Percentiles rank a stretch among this genome's conserved stretches.
phyloP scores from a whole-genome alignment of 1,140 invertebrate genomes.

The Ladona fulva region DNA sequence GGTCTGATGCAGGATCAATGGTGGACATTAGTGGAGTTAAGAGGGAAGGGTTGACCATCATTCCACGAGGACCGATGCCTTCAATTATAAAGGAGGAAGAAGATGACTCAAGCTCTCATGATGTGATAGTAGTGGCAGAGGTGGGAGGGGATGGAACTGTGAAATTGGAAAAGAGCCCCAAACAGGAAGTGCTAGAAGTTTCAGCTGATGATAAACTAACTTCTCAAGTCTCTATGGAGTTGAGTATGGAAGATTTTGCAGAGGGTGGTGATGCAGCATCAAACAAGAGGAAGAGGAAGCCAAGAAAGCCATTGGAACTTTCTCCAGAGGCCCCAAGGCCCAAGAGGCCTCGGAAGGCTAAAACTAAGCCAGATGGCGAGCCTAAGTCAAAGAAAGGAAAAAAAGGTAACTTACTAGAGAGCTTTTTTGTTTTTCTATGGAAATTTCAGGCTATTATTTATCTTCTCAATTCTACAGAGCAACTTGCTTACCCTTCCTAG shows the following conservation, averaged over 20 bases:
- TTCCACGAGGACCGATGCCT: not conserved
- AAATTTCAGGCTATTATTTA: not conserved
- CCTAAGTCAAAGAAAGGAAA: constrained; percentile 12
- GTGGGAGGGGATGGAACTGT: not conserved
- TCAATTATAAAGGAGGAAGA: not conserved
- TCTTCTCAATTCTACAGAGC: no score
- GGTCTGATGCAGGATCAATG: not conserved
- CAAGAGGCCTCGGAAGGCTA: constrained; percentile 11
- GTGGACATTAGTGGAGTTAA: not conserved
- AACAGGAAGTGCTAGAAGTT: not conserved
- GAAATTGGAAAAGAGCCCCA: not conserved
- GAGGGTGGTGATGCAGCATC: not conserved
- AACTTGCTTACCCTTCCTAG: no score
- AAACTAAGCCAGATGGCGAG: constrained; percentile 10
- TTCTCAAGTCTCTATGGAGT: not conserved
- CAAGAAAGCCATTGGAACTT: not conserved
- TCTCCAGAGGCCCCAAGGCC: not conserved
- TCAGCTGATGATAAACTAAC: not conserved
- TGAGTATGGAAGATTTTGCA: not conserved
- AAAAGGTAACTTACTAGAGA: constrained; percentile 5
- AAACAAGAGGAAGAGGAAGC: constrained; percentile 9
- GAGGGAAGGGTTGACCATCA: not conserved
- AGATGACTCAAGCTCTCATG: not conserved
- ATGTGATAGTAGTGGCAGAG: not conserved
- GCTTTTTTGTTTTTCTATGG: not conserved